These are phyloP conservation scores for Drosophila oshimai DNA, from an alignment of 1,140 invertebrate genomes.

Conservation along the genomic window DNA sequence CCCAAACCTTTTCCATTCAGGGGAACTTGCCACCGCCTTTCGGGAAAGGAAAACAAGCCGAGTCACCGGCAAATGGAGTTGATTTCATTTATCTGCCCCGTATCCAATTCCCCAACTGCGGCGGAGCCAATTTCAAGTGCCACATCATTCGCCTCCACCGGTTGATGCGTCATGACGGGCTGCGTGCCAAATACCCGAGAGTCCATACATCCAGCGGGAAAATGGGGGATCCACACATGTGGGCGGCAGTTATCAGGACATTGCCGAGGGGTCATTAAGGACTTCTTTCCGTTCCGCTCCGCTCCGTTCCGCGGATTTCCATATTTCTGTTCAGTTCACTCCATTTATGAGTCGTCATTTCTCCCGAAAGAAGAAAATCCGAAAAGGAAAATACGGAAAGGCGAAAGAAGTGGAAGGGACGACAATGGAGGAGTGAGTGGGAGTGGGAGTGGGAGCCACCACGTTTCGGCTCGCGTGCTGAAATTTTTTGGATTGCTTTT, in stretches of 20 bases:
- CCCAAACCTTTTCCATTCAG: neutral
- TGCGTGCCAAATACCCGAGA: constrained; percentile 46
- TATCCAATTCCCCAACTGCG: neutral
- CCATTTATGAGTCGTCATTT: constrained; percentile 75
- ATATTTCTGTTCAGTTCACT: constrained; percentile 55
- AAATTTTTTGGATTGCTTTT: constrained; percentile 75
- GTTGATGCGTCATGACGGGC: constrained; percentile 70
- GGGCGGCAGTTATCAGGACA: constrained; percentile 44
- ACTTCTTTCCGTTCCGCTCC: constrained; percentile 35
- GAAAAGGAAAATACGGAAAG: constrained; percentile 8
- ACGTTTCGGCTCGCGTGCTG: constrained; percentile 61
- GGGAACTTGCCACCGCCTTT: neutral
- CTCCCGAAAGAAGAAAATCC: constrained; percentile 5
- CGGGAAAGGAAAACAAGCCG: constrained; percentile 2
- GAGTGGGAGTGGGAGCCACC: neutral
- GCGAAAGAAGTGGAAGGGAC: neutral
- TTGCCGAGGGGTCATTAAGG: constrained; percentile 65
- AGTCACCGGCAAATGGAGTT: constrained; percentile 14
- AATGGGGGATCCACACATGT: neutral
- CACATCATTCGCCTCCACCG: constrained; percentile 35
- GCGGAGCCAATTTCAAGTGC: constrained; percentile 57
- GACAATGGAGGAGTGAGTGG: neutral
- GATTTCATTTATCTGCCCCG: constrained; percentile 9
- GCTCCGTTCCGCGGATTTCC: constrained; percentile 15
- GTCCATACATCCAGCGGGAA: neutral